These are phyloP conservation scores for Percopsis omiscomaycus DNA, from an alignment of 2,797 vertebrate genomes.

Conservation along the genomic window DNA sequence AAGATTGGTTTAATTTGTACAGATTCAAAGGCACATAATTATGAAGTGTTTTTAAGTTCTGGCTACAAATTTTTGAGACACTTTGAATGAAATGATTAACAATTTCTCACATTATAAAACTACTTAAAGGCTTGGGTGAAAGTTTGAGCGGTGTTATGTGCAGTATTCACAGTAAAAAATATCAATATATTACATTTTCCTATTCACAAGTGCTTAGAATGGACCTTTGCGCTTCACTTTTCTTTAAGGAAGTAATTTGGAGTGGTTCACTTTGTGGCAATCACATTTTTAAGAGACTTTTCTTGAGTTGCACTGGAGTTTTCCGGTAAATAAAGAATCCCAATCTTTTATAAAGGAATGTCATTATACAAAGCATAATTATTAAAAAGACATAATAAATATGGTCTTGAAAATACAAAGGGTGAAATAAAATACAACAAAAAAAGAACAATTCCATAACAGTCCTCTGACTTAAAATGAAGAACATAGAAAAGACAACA, in stretches of 20 bases:
- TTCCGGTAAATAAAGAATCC: slow-evolving; percentile 43
- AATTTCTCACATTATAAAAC: slow-evolving; percentile 3
- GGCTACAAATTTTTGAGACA: background rate
- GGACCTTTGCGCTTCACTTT: slow-evolving; percentile 38
- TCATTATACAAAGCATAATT: slow-evolving; percentile 75
- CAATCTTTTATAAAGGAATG: slow-evolving; percentile 73
- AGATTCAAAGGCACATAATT: slow-evolving; percentile 1
- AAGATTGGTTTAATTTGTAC: slow-evolving; percentile 16
- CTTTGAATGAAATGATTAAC: background rate
- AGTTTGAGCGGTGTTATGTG: slow-evolving; percentile 30
- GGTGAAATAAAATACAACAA: slow-evolving; percentile 35
- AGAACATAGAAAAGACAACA: background rate
- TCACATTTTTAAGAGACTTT: slow-evolving; percentile 57
- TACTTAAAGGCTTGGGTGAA: slow-evolving; percentile 20
- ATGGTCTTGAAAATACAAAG: slow-evolving; percentile 42
- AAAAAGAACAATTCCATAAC: slow-evolving; percentile 18
- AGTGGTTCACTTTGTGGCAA: slow-evolving; percentile 45
- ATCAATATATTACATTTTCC: slow-evolving; percentile 73
- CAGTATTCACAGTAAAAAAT: slow-evolving; percentile 75
- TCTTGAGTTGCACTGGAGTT: slow-evolving; percentile 39
- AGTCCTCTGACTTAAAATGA: background rate
- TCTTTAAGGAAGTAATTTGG: slow-evolving; percentile 7
- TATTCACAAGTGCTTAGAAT: slow-evolving; percentile 75
- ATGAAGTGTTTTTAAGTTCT: background rate
- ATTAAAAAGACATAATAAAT: slow-evolving; percentile 68